Evolutionary conservation across 2,113 vertebrate species (phyloP).

Genomic region (Promerops cafer): DNA sequence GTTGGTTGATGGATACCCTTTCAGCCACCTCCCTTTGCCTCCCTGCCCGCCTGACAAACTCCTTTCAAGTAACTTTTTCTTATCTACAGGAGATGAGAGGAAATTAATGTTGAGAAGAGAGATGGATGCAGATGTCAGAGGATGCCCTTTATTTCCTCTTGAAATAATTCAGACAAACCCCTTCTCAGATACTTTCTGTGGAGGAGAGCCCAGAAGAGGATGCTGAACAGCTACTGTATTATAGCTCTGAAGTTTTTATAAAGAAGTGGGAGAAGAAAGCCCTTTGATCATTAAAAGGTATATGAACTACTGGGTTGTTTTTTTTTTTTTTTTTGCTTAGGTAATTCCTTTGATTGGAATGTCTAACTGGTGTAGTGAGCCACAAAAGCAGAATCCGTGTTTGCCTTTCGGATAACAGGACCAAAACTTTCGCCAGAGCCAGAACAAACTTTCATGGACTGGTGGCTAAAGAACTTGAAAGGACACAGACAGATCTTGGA

Average conservation of each 20-base stretch:
- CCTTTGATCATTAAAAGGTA: not conserved
- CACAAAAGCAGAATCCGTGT: not conserved
- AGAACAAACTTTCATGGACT: not conserved
- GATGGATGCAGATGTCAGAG: constrained; percentile 21
- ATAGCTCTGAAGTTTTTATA: not conserved
- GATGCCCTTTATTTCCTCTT: constrained; percentile 47
- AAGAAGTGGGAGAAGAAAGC: not conserved
- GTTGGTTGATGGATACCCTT: not conserved
- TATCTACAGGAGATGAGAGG: constrained; percentile 26
- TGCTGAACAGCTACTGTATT: not conserved
- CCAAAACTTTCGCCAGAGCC: not conserved
- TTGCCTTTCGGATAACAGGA: not conserved
- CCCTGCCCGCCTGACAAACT: not conserved
- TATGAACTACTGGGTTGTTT: not conserved
- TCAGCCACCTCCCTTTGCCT: not conserved
- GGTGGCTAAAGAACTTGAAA: not conserved
- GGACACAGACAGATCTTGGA: not conserved
- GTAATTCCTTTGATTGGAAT: not conserved
- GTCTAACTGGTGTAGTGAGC: not conserved
- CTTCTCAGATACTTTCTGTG: constrained; percentile 37
- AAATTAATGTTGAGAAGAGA: constrained; percentile 40
- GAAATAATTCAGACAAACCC: constrained; percentile 52
- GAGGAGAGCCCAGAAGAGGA: constrained; percentile 50
- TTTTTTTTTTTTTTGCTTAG: not conserved
- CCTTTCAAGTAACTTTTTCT: not conserved